phyloP scores from a whole-genome alignment of 2,113 vertebrate species.

The Seriola dumerili region DNA sequence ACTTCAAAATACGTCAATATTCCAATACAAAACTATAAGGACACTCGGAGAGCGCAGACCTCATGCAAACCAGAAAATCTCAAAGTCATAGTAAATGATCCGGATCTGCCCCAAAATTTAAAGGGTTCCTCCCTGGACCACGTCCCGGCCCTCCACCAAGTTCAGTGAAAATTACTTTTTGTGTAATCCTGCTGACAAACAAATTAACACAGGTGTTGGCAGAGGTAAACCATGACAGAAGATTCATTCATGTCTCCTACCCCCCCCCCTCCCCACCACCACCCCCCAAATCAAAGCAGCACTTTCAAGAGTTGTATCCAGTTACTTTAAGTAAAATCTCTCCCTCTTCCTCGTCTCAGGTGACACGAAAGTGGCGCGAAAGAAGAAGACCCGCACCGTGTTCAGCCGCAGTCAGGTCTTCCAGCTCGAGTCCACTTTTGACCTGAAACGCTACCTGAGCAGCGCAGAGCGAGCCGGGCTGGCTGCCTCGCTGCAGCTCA shows the following conservation, averaged over 20 bases:
- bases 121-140: too few relatives aligned
- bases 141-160: too few relatives aligned
- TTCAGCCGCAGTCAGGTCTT: constrained; percentile 91
- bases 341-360: constrained; percentile 37
- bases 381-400: constrained; percentile 91
- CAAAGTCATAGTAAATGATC: too few relatives aligned
- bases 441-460: constrained; percentile 91
- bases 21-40: background rate
- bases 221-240: background rate
- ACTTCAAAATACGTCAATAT: background rate
- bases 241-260: background rate
- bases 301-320: too few relatives aligned
- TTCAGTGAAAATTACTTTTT: too few relatives aligned
- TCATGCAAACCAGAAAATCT: too few relatives aligned
- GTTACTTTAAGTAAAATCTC: background rate
- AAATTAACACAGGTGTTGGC: too few relatives aligned
- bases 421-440: constrained; percentile 91
- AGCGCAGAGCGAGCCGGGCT: constrained; percentile 89
- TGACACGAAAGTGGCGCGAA: constrained; percentile 73
- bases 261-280: too few relatives aligned
- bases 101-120: too few relatives aligned
- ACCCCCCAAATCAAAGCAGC: background rate
- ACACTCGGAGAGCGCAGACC: too few relatives aligned
- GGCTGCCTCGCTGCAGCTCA: constrained; percentile 88
- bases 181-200: too few relatives aligned